Conservation (phyloP, 2,797 vertebrate genomes). For the Pyrrhura leucotis region DNA sequence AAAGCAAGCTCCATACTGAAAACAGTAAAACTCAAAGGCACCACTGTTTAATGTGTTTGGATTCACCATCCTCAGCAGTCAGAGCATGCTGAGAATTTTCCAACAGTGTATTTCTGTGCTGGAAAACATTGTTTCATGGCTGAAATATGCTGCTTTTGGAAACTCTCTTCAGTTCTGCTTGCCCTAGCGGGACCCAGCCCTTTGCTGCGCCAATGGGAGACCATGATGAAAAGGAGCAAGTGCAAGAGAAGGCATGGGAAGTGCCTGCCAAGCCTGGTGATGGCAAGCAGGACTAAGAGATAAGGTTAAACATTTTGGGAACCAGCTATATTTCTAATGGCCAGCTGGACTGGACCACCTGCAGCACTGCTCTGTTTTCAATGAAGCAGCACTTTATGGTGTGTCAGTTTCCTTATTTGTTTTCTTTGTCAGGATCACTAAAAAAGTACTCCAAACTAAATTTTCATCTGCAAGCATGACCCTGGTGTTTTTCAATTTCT, state of each 20-base stretch:
- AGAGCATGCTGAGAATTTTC: neutral
- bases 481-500: neutral
- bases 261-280: fast-evolving
- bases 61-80: neutral
- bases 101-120: neutral
- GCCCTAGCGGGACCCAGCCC: neutral
- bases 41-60: neutral
- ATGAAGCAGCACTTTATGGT: neutral
- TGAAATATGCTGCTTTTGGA: neutral
- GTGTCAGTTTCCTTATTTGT: neutral
- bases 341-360: neutral
- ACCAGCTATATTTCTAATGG: neutral
- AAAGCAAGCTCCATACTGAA: neutral
- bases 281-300: neutral
- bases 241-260: neutral
- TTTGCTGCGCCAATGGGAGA: neutral
- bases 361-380: neutral
- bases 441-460: neutral
- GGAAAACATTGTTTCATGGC: neutral
- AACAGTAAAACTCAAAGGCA: neutral
- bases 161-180: neutral
- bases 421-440: neutral
- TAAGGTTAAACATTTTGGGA: neutral
- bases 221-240: neutral
- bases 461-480: neutral